Evolutionary conservation across 2,113 vertebrate species (phyloP), one percentile per base, ranked within the genome.

Genomic region (Elachura formosa): DNA sequence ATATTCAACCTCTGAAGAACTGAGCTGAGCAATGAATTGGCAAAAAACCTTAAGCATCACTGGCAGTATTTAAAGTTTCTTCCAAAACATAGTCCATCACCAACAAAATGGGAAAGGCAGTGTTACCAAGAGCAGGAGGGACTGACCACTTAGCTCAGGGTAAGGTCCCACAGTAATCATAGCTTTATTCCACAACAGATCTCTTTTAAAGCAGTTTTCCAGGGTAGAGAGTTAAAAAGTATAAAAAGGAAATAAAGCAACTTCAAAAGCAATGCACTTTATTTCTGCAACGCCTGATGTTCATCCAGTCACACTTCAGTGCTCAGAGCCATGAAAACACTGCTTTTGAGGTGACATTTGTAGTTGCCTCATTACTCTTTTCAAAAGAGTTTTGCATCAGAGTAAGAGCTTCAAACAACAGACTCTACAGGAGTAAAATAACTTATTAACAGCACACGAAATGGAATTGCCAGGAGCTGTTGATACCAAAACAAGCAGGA

Each of bases 341-440:
- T 89, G 94, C 96, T 97, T 97, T 40, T 87, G 97, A 97, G 95
- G 96, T 98, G 98, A 98, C 98, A 97, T 96, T 96, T 96, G 97
- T 81, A 95, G 97, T 89, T 97, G 97, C 97, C 97, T 98, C 98
- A 98, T 98, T 97, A 98, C 96, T 98, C 98, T 98, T 97, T 97
- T 96, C 97, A 97, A 98, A 98, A 97, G 98, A 97, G 95, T 94
- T 97, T 97, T 98, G 97, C 95, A 98, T 98, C 98, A 98, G 96
- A 97, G 96, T 94, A 95, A 95, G 87, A 46, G 67, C 96, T 94
- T 97, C 98, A 97, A 97, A 97, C 96, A 96, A 94, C 48, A 92
- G 87, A 69, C 78, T 86, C 80, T 55, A 58, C 95, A 89, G 85
- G 94, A 94, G 89, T 75, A 91, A 92, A 89, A 81, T 88, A 92